These are phyloP conservation scores for Parauchenoglanis punctatus DNA, from an alignment of 2,797 vertebrate species.

Conservation along the genomic window DNA sequence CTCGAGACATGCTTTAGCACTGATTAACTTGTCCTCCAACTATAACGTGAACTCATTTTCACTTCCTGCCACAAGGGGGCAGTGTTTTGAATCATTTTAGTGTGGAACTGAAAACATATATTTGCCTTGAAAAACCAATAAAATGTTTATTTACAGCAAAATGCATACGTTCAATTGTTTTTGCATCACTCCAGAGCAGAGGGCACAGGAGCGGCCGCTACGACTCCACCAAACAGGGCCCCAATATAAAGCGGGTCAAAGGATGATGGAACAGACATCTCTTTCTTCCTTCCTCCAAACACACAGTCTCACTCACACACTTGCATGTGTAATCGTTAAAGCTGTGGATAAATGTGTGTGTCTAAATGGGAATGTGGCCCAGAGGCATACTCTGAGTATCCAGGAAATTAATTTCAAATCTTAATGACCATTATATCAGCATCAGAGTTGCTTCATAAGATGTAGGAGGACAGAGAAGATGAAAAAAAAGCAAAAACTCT, in stretches of 20 bases:
- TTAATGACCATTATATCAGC: not conserved
- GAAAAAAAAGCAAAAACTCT: not conserved
- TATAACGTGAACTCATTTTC: not conserved
- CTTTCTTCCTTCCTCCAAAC: slow-evolving; percentile 25
- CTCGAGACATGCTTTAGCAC: not conserved
- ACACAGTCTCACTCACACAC: not conserved
- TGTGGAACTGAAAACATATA: not conserved
- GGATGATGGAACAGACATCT: slow-evolving; percentile 30
- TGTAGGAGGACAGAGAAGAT: not conserved
- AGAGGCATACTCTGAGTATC: not conserved
- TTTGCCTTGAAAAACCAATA: not conserved
- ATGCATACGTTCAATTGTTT: not conserved
- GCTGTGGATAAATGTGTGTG: not conserved
- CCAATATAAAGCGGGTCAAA: not conserved
- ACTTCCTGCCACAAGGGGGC: not conserved
- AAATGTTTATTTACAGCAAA: not conserved
- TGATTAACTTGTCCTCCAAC: not conserved
- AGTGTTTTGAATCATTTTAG: not conserved
- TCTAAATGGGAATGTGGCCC: not conserved
- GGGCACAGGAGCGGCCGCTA: not conserved
- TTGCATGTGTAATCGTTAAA: not conserved
- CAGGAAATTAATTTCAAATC: slow-evolving; percentile 10
- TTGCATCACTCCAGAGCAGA: not conserved
- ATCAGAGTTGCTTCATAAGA: not conserved
- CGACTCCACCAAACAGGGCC: not conserved